Percentiles rank a stretch among this genome's conserved stretches.
Conservation (phyloP, 2,797 vertebrate genomes). For the Sebastes nivosus region DNA sequence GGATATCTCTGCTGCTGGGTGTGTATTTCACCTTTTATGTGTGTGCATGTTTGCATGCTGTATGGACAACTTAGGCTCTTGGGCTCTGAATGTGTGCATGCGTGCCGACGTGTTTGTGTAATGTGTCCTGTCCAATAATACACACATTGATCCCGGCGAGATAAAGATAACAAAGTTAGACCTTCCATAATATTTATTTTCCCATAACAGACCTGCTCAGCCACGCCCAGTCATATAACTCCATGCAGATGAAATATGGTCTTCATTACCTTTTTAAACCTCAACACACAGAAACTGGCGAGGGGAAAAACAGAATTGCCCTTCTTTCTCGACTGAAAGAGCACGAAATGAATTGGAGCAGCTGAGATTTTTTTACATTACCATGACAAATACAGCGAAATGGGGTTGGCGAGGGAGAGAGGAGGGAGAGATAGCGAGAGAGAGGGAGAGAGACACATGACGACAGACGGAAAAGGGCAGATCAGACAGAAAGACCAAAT, state of each 20-base stretch:
- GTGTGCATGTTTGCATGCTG: slow-evolving; percentile 31
- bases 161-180: slow-evolving; percentile 79
- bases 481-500: slow-evolving; percentile 64
- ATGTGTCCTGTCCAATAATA: slow-evolving; percentile 69
- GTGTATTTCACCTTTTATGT: slow-evolving; percentile 49
- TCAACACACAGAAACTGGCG: slow-evolving; percentile 62
- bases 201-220: slow-evolving; percentile 70
- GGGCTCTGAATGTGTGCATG: slow-evolving; percentile 34
- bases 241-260: slow-evolving; percentile 79
- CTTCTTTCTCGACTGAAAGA: slow-evolving; percentile 75
- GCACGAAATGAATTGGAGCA: slow-evolving; percentile 77
- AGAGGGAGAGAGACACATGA: slow-evolving; percentile 26
- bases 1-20: slow-evolving; percentile 39
- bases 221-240: slow-evolving; percentile 74
- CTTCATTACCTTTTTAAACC: slow-evolving; percentile 74
- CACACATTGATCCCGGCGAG: slow-evolving; percentile 71
- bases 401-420: slow-evolving; percentile 32
- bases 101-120: slow-evolving; percentile 58
- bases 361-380: slow-evolving; percentile 71
- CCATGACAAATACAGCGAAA: slow-evolving; percentile 69
- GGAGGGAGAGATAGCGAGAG: slow-evolving; percentile 8
- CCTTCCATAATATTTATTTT: slow-evolving; percentile 79
- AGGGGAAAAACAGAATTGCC: slow-evolving; percentile 71
- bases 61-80: slow-evolving; percentile 16
- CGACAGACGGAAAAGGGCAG: slow-evolving; percentile 65